Evolutionary conservation across 2,113 vertebrate genomes (phyloP), one percentile per base, ranked within the genome.

Genomic region (Callipepla californica): DNA sequence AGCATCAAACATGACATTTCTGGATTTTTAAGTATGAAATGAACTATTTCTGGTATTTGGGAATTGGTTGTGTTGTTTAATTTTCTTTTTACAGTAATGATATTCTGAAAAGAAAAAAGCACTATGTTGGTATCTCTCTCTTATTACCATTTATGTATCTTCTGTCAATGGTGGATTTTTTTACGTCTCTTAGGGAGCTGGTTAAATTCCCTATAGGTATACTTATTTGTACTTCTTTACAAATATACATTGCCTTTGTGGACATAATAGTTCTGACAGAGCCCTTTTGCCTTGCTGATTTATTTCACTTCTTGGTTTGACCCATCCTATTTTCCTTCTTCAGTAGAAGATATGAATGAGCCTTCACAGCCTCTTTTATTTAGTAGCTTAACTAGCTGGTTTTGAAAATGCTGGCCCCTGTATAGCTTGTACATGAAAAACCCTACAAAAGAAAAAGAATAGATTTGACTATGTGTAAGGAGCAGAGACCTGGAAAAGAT

Each of bases 171-270:
- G 36, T 65, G 8, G 47, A 53, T 11, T 51, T 20, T 51, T 40
- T 26, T 40, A 32, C 55, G 55, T 40, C n/a, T 87, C 44, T 59
- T 70, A 44, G 65, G 51, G 75, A 91, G n/a, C 28, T 91, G 55
- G 18, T 72, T 45, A 77, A 72, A 18, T 91, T 25, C 66, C 26
- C 73, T 88, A 6, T 84, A 83, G 48, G 26, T 80, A 25, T 45
- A 83, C 23, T 72, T 96, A 74, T 15, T 87, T 90, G 51, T 85
- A 75, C 61, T 61, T 30, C 61, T 80, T 95, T 91, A 88, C 76
- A 85, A 86, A 87, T 83, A 83, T 68, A 80, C 90, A 73, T 79
- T 87, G 79, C 21, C 82, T 94, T 90, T 91, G n/a, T 75, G 73
- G 66, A 58, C 57, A 8, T 93, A 90, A 58, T 68, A 81, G 62